These are phyloP conservation scores for Chlorocebus sabaeus DNA, from an alignment of 2,113 vertebrate species.

Conservation along the genomic window DNA sequence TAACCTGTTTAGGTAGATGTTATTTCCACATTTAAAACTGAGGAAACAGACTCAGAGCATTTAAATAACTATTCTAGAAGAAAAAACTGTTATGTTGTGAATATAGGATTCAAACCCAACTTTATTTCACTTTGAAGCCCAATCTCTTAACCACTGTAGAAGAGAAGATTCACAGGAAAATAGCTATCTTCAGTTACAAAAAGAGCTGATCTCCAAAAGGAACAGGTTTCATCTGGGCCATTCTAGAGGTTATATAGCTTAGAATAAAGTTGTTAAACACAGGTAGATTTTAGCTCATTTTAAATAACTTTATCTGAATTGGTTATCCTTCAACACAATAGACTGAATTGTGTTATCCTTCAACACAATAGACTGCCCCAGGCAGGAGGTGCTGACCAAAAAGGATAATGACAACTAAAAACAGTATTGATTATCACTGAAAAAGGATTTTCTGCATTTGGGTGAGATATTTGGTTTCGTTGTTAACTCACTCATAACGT, in stretches of 20 bases:
- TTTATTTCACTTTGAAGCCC: not conserved
- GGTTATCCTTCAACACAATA: not conserved
- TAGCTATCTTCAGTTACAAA: not conserved
- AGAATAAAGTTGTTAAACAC: not conserved
- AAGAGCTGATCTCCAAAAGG: not conserved
- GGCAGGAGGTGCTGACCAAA: not conserved
- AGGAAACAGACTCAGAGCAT: not conserved
- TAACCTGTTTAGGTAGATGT: not conserved
- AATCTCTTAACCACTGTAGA: not conserved
- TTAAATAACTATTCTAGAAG: not conserved
- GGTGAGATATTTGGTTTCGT: not conserved
- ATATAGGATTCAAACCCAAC: not conserved
- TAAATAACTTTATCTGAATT: not conserved
- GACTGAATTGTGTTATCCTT: not conserved
- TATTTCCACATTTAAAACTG: not conserved
- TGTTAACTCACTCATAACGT: not conserved
- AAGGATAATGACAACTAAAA: not conserved
- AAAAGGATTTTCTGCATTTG: not conserved
- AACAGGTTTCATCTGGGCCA: not conserved
- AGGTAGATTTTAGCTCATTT: not conserved
- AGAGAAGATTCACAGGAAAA: not conserved
- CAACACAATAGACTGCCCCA: not conserved
- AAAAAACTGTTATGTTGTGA: not conserved
- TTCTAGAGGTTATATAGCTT: not conserved
- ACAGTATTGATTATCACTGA: not conserved